Conservation (phyloP, 2,888 invertebrate genomes). For the Emmelina monodactyla region DNA sequence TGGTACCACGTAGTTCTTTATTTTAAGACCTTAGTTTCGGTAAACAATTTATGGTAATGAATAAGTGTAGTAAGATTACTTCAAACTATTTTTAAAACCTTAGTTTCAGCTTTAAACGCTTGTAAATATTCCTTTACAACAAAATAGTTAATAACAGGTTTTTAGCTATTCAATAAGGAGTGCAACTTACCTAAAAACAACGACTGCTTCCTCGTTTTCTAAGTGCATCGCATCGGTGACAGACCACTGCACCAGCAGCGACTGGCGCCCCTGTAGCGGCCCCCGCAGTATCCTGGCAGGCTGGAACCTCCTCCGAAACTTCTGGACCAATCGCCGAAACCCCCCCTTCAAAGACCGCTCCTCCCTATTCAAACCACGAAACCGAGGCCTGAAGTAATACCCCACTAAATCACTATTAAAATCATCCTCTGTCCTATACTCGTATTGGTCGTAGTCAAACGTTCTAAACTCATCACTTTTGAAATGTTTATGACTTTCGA, state of each 20-base stretch:
- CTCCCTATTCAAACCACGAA: constrained; percentile 26
- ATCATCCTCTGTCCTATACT: constrained; percentile 1
- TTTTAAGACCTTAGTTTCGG: no score
- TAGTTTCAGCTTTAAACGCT: no score
- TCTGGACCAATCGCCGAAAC: constrained; percentile 22
- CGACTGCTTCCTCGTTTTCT: constrained; percentile 40
- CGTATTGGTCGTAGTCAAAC: constrained; percentile 2
- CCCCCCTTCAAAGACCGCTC: constrained; percentile 30
- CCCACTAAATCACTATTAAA: constrained; percentile 23
- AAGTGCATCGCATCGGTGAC: constrained; percentile 40
- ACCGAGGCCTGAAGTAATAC: constrained; percentile 46
- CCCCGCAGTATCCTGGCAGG: constrained; percentile 45
- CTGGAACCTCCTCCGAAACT: constrained; percentile 33
- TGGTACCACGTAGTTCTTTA: no score
- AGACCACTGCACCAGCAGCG: constrained; percentile 44
- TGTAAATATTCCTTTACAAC: no score
- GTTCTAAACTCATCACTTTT: not conserved
- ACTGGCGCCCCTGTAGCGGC: constrained; percentile 28
- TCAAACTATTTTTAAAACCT: no score
- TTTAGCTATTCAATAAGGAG: no score
- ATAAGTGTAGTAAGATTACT: no score
- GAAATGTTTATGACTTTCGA: constrained; percentile 8
- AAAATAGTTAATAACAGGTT: no score
- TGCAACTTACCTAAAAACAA: constrained; percentile 57
- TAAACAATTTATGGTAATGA: no score